Evolutionary conservation across 2,888 invertebrate species (phyloP).

Genomic region (Cerceris ruficornis): DNA sequence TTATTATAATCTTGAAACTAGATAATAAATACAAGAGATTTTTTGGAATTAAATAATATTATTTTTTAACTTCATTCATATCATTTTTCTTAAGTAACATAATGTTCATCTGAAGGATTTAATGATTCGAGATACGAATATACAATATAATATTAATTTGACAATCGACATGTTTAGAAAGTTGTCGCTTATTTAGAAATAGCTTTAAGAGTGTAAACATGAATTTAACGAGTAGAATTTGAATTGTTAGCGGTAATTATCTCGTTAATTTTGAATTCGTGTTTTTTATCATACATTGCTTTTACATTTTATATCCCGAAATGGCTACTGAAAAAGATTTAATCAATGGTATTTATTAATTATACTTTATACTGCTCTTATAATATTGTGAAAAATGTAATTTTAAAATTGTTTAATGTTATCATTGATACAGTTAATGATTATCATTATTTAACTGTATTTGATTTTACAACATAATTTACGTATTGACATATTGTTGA

Average conservation of each 20-base stretch:
- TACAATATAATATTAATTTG: too few relatives aligned
- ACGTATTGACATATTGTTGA: too few relatives aligned
- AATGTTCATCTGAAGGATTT: too few relatives aligned
- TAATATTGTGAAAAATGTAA: conserved; percentile 6
- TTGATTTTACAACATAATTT: too few relatives aligned
- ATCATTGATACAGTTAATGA: background rate
- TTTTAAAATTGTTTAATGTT: background rate
- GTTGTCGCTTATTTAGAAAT: conserved; percentile 5
- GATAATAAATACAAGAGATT: too few relatives aligned
- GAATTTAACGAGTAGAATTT: conserved; percentile 5
- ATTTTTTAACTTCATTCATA: too few relatives aligned
- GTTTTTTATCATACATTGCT: background rate
- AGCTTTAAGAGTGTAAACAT: conserved; percentile 1
- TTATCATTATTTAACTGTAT: too few relatives aligned
- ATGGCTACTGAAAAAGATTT: conserved; percentile 76
- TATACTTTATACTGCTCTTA: conserved; percentile 3
- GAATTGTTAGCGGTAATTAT: conserved; percentile 9
- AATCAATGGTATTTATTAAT: conserved; percentile 69
- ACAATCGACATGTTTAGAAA: too few relatives aligned
- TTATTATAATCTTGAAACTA: too few relatives aligned
- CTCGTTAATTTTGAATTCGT: background rate
- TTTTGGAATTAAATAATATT: too few relatives aligned
- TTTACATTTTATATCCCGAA: conserved; percentile 4
- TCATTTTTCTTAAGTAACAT: too few relatives aligned
- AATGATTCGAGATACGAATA: too few relatives aligned